Conservation (phyloP, 2,888 invertebrate species). For the Acanthacorydalis orientalis region DNA sequence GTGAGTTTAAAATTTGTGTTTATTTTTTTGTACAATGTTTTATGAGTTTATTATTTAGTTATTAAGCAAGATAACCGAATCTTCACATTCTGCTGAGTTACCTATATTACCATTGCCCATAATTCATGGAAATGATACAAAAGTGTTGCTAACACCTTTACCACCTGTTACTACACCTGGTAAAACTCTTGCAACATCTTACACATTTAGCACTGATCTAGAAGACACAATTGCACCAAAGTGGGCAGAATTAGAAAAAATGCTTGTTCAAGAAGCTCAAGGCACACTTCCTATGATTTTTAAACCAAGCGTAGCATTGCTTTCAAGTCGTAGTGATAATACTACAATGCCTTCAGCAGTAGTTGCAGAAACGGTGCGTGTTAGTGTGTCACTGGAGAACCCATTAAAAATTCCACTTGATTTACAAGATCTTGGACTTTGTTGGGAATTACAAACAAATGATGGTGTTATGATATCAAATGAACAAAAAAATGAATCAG, state of each 20-base stretch:
- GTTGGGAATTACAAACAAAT: conserved; percentile 48
- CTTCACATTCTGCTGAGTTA: conserved; percentile 20
- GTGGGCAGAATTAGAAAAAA: conserved; percentile 66
- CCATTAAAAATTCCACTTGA: conserved; percentile 55
- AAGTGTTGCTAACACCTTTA: conserved; percentile 48
- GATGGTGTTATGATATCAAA: conserved; percentile 26
- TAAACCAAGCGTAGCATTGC: conserved; percentile 60
- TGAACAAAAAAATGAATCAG: conserved; percentile 21
- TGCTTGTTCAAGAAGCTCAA: conserved; percentile 50
- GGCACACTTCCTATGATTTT: conserved; percentile 57
- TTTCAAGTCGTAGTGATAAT: conserved; percentile 48
- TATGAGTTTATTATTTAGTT: not conserved
- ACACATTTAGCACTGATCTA: conserved; percentile 21
- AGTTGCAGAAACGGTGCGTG: conserved; percentile 66
- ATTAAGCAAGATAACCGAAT: conserved; percentile 15
- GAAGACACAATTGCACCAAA: conserved; percentile 20
- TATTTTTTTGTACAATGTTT: conserved; percentile 14
- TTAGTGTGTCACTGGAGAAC: conserved; percentile 60
- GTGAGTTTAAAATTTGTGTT: conserved; percentile 31
- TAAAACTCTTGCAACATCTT: conserved; percentile 35
- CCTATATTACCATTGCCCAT: conserved; percentile 60
- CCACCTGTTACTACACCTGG: conserved; percentile 36
- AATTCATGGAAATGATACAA: conserved; percentile 47
- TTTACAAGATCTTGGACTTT: conserved; percentile 48
- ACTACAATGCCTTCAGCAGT: conserved; percentile 49